Evolutionary conservation across 2,888 invertebrate genomes (phyloP), one percentile per base, ranked within the genome.

Genomic region (Cyclophora punctaria): DNA sequence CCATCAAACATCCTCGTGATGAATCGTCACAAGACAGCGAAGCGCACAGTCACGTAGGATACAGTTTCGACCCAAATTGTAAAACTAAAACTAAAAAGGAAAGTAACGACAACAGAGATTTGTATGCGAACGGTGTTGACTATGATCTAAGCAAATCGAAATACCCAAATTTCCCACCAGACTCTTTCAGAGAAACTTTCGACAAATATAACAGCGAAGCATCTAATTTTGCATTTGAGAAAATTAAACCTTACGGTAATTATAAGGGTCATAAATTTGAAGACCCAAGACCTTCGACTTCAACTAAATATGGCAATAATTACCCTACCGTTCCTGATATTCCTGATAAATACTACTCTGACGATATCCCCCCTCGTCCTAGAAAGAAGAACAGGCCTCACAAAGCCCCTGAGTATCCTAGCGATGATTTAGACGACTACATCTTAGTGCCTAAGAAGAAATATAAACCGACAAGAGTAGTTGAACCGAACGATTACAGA

Each of bases 381-480:
- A 81, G 82, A 57, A 83, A 79, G 64, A 83, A 82, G 53, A 57
- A 70, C 34, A 80, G 75, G 43, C 86, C 84, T 42, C 58, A 68
- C 34, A 83, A 81, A 54, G 66, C 71, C 50, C 69, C 76, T 3
- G 80, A 87, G 52, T 67, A 61, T 45, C 62, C 70, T 2, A 68
- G 64, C 51, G 83, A 83, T 35, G 78, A 84, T 51, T 58, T 78
- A 49, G 83, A 81, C 57, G 87, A 87, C 52, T 85, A 81, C 44
- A 72, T 82, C 50, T 67, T 84, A 59, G 83, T 86, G 34, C 87
- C 86, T 41, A 87, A 87, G 57, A 85, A 82, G 64, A 88, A 87
- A 59, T 69, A 76, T 48, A 86, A 80, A 56, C 83, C 82, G 1
- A 58, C 60, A 3, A 74, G 75, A 52, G 57, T 68, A 42, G 62